Evolutionary conservation across 2,888 invertebrate genomes (phyloP).

Genomic region (Ariolimax columbianus): DNA sequence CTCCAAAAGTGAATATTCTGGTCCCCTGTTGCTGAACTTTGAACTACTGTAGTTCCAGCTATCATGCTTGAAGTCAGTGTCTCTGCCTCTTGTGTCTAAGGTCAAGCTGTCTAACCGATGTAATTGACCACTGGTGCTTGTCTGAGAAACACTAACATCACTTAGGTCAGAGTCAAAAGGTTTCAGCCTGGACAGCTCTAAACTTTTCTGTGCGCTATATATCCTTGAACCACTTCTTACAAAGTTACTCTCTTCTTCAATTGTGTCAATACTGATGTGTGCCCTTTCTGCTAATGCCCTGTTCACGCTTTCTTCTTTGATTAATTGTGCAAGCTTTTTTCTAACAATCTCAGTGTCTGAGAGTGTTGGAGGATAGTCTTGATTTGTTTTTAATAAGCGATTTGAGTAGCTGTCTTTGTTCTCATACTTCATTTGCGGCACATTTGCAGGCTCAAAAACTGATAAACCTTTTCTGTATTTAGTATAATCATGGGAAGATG

Average conservation of each 20-base stretch:
- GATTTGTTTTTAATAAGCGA: neutral
- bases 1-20: neutral
- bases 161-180: neutral
- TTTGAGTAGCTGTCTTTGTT: slow-evolving; percentile 12
- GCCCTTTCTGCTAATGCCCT: neutral
- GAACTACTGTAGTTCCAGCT: neutral
- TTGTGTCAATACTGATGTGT: slow-evolving; percentile 15
- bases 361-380: neutral
- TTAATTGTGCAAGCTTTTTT: slow-evolving; percentile 33
- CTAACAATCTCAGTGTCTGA: slow-evolving; percentile 20
- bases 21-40: neutral
- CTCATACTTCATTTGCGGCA: slow-evolving; percentile 26
- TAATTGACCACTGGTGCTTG: neutral
- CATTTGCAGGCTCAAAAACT: slow-evolving; percentile 2
- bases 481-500: slow-evolving; percentile 18
- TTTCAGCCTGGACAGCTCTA: slow-evolving; percentile 21
- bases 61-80: neutral
- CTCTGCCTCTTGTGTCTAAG: slow-evolving; percentile 13
- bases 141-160: slow-evolving; percentile 20
- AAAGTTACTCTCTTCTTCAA: slow-evolving; percentile 23
- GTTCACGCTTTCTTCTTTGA: slow-evolving; percentile 10
- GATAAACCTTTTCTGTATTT: slow-evolving; percentile 25
- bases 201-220: slow-evolving; percentile 31
- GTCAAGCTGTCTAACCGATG: neutral
- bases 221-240: slow-evolving; percentile 31